Conservation (phyloP, 2,113 vertebrate species). For the Misgurnus mizolepis region DNA sequence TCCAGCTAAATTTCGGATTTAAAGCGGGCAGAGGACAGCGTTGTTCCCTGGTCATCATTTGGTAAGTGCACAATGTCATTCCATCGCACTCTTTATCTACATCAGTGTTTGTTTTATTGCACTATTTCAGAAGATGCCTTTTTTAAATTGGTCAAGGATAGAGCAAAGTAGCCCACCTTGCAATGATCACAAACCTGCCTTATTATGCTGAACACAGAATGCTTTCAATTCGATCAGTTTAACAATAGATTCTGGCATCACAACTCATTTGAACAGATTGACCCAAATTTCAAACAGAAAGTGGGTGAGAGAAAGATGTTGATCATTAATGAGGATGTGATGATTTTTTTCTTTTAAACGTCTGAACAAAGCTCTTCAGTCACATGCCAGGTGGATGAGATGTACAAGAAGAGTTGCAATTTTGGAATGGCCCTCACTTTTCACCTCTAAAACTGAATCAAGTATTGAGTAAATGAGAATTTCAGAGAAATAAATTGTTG, state of each 20-base stretch:
- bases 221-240: not conserved
- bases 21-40: slow-evolving; percentile 30
- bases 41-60: slow-evolving; percentile 39
- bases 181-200: not conserved
- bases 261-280: slow-evolving; percentile 40
- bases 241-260: slow-evolving; percentile 12
- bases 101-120: slow-evolving; percentile 22
- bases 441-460: not conserved
- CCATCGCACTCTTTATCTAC: slow-evolving; percentile 1
- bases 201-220: not conserved
- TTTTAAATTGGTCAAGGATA: not conserved
- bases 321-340: not conserved
- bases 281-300: slow-evolving; percentile 42
- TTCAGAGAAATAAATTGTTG: not conserved
- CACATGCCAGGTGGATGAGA: not conserved
- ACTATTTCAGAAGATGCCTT: not conserved
- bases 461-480: not conserved
- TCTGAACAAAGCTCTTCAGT: not conserved
- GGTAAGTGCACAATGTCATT: slow-evolving; percentile 55
- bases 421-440: slow-evolving; percentile 1
- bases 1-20: slow-evolving; percentile 42
- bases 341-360: not conserved
- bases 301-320: not conserved
- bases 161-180: not conserved
- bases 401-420: not conserved